Evolutionary conservation across 2,113 vertebrate species (phyloP).

Genomic region (Zingel zingel): DNA sequence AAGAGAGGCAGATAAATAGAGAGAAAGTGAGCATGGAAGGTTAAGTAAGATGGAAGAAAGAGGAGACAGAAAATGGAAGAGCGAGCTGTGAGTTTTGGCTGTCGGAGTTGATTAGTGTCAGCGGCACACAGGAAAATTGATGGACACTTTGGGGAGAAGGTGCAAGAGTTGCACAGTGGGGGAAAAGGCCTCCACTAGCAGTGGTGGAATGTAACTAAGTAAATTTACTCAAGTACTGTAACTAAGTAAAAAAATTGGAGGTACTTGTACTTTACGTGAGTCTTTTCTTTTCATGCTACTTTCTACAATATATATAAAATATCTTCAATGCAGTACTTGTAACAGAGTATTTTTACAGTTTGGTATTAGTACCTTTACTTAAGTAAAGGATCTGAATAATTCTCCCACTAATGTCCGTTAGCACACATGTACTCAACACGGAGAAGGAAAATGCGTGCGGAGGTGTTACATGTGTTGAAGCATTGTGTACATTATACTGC

Average conservation of each 20-base stretch:
- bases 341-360: too few relatives aligned
- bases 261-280: too few relatives aligned
- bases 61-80: conserved; percentile 45
- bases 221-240: too few relatives aligned
- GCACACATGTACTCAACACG: conserved; percentile 24
- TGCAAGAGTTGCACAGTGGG: conserved; percentile 33
- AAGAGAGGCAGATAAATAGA: conserved; percentile 56
- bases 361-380: too few relatives aligned
- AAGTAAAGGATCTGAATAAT: too few relatives aligned
- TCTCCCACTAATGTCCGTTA: background rate
- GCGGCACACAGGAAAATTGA: conserved; percentile 56
- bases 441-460: background rate
- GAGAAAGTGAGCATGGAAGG: conserved; percentile 48
- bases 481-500: conserved; percentile 39
- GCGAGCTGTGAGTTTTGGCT: conserved; percentile 51
- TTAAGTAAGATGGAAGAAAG: conserved; percentile 67
- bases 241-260: too few relatives aligned
- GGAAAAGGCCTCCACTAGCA: conserved; percentile 27
- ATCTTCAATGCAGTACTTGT: too few relatives aligned
- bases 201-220: too few relatives aligned
- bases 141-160: conserved; percentile 53
- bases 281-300: too few relatives aligned
- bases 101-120: conserved; percentile 72
- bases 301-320: too few relatives aligned
- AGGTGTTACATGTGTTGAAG: conserved; percentile 16